A percentile compares a stretch with the other conserved stretches of the same genome.
phyloP scores from a whole-genome alignment of 2,797 vertebrate genomes.

The Peromyscus melanophrys region DNA sequence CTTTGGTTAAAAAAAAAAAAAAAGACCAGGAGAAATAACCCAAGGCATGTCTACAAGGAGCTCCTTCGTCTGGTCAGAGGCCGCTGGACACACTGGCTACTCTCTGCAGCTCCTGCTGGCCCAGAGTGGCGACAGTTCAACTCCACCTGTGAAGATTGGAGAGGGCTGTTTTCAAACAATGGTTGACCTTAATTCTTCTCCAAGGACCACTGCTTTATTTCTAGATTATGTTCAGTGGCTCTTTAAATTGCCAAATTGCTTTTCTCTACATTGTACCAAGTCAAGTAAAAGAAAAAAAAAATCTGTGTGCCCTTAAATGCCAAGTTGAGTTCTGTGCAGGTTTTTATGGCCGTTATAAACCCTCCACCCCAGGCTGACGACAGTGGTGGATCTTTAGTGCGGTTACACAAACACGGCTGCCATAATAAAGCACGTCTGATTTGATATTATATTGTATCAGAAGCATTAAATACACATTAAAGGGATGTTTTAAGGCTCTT shows the following conservation, averaged over 20 bases:
- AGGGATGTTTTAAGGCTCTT: slow-evolving; percentile 85
- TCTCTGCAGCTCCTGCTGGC: neutral
- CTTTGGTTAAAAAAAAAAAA: neutral
- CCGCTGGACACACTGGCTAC: fast-evolving
- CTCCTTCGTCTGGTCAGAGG: neutral
- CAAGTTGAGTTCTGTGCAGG: slow-evolving; percentile 62
- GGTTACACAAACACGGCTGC: slow-evolving; percentile 70
- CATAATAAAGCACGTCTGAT: slow-evolving; percentile 82
- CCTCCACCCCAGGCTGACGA: slow-evolving; percentile 67
- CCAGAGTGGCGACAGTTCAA: neutral
- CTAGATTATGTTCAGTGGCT: slow-evolving; percentile 70
- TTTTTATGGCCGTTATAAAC: slow-evolving; percentile 82
- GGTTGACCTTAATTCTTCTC: slow-evolving; percentile 62
- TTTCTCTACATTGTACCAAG: slow-evolving; percentile 31
- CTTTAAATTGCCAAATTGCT: slow-evolving; percentile 69
- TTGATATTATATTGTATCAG: slow-evolving; percentile 86
- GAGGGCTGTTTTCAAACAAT: slow-evolving; percentile 9
- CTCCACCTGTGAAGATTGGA: fast-evolving
- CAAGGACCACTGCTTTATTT: slow-evolving; percentile 68
- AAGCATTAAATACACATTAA: slow-evolving; percentile 88
- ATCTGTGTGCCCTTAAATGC: slow-evolving; percentile 75
- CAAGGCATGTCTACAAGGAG: neutral
- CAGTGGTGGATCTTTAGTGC: slow-evolving; percentile 47
- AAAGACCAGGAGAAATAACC: neutral
- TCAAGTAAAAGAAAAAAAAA: slow-evolving; percentile 63